These are phyloP conservation scores for Passerina amoena DNA, from an alignment of 2,113 vertebrate genomes.

Conservation along the genomic window DNA sequence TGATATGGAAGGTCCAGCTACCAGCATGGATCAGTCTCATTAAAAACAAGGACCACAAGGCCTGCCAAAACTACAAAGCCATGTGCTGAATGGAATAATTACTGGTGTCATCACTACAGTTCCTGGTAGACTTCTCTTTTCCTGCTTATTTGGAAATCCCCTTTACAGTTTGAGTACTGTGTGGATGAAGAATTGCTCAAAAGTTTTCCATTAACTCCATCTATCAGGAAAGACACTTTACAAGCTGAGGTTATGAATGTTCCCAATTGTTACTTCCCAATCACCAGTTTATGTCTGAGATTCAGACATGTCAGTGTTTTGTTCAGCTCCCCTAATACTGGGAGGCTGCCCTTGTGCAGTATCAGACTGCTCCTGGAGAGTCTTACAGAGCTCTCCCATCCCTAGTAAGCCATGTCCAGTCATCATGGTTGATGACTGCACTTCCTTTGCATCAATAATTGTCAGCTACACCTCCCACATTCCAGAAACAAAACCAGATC, in stretches of 20 bases:
- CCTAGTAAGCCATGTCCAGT: background rate
- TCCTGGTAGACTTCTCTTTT: background rate
- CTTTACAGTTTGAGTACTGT: background rate
- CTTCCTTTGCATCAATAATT: background rate
- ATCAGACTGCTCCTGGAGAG: background rate
- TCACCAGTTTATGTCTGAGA: background rate
- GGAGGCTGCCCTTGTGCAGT: background rate
- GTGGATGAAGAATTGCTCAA: background rate
- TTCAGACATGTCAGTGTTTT: background rate
- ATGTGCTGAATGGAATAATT: background rate
- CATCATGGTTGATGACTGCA: background rate
- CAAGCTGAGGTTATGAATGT: background rate
- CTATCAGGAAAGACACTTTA: background rate
- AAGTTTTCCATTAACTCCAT: background rate
- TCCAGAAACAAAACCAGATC: constrained; percentile 8
- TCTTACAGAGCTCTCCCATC: background rate
- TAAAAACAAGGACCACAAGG: background rate
- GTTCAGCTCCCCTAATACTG: background rate
- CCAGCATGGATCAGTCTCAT: background rate
- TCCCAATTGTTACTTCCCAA: background rate
- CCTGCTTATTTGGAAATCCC: background rate
- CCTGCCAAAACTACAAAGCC: background rate
- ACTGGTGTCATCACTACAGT: background rate
- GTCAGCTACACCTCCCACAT: background rate
- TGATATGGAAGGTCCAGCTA: background rate